A percentile compares a stretch with the other conserved stretches of the same genome.
Conservation (phyloP, 1,140 invertebrate species). For the Caenorhabditis briggsae region DNA sequence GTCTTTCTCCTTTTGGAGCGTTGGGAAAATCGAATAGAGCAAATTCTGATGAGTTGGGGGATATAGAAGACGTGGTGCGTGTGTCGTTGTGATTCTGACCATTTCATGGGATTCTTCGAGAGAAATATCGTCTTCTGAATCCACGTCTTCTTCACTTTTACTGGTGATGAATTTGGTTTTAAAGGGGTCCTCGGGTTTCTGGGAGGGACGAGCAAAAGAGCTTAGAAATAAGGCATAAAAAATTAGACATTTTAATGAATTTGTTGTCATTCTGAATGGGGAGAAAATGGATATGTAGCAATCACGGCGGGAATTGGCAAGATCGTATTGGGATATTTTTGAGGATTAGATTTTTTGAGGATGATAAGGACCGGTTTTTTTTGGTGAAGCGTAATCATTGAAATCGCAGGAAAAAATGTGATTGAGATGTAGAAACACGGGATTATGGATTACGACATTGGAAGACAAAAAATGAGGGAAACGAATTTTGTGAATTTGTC, state of each 20-base stretch:
- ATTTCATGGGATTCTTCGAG: constrained; percentile 38
- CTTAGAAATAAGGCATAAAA: not conserved
- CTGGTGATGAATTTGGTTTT: constrained; percentile 6
- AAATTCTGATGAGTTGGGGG: constrained; percentile 68
- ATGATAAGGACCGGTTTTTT: too few species aligned
- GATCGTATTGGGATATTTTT: too few species aligned
- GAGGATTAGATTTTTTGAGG: too few species aligned
- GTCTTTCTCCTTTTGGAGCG: constrained; percentile 69
- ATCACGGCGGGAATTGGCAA: not conserved
- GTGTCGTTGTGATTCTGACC: constrained; percentile 11
- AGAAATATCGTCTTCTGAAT: constrained; percentile 39
- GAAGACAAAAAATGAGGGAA: too few species aligned
- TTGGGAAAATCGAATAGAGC: constrained; percentile 68
- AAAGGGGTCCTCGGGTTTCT: constrained; percentile 6
- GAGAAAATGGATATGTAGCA: not conserved
- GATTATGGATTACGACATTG: too few species aligned
- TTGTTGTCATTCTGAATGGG: not conserved
- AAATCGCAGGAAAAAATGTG: too few species aligned
- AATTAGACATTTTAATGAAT: not conserved
- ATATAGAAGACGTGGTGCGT: constrained; percentile 59
- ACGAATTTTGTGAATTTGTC: too few species aligned
- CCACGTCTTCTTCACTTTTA: not conserved
- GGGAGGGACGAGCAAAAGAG: not conserved
- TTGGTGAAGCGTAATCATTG: too few species aligned
- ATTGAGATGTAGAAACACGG: too few species aligned